Evolutionary conservation across 2,797 vertebrate genomes (phyloP), one percentile per base, ranked within the genome.

Genomic region (Microhierax caerulescens): DNA sequence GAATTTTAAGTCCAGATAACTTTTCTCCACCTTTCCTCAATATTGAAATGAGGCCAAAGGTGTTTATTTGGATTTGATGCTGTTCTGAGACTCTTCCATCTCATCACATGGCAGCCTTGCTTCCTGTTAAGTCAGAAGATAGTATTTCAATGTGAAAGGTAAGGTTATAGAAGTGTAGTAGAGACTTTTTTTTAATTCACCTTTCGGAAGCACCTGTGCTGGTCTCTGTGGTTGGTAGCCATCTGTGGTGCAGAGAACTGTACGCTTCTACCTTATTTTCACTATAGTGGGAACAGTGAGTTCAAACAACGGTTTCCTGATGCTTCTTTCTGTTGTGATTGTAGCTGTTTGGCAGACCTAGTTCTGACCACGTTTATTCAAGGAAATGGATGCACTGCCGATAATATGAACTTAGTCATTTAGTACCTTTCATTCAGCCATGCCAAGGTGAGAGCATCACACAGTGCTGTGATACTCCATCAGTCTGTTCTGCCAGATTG

Each of bases 391-490:
- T 47, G 51, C 34, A 17, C 27, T 1, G 2, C 45, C 22, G 54
- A 1, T 76, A 51, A 63, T n/a, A 34, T 2, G 16, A 65, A 27
- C 18, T n/a, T 73, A 67, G 36, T 69, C 6, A 20, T 67, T 90
- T 47, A 63, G 25, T 67, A 18, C 59, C 60, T 73, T 47, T 85
- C 2, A 2, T 61, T 61, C 45, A 60, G 27, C 25, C 10, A 39
- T 50, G 1, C 30, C 57, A 48, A 63, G 23, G 27, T 82, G 41
- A 56, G 34, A 68, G 41, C 41, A 34, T 74, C 47, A 61, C 7
- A 1, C n/a, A 15, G 37, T 59, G 86, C 57, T 0, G 0, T 34
- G 36, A 3, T 60, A 22, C 24, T 83, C 51, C 2, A 0, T 67
- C 57, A 34, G 18, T 24, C 72, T 87, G 8, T 74, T 80, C 45